Evolutionary conservation across 2,888 invertebrate genomes (phyloP), one percentile per base, ranked within the genome.

Genomic region (Clusia tigrina): DNA sequence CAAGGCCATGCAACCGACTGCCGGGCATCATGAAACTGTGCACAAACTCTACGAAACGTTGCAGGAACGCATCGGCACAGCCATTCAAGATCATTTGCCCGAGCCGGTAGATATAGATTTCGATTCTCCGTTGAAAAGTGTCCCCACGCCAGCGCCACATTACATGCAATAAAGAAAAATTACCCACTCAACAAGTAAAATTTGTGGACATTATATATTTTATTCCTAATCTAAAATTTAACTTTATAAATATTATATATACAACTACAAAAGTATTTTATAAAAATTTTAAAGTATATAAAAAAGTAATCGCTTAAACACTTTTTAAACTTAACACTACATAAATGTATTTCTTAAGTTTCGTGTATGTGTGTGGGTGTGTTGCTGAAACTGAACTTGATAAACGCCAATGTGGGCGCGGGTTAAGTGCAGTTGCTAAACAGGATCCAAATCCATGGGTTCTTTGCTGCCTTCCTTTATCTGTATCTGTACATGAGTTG

Each of bases 111-210:
- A 92, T 74, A 84, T 91, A 42, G 92, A 93, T 76, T 86, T 92
- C 65, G 91, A 93, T 77, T 93, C 95, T 0, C 93, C 94, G 0
- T 85, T 94, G 10, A 93, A 93, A 89, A 92, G 89, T 85, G 92
- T 94, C 3, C 92, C 93, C 15, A 91, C 92, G 12, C 93, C 93
- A 6, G 91, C 91, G 15, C 92, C 93, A 0, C 83, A 82, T 59
- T 89, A 90, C 81, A 74, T 48, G 48, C 48, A 48, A 15, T 48
- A 48, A 15, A 32, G 32, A 9, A 32, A 6, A 32, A 6, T n/a
- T n/a, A n/a, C n/a, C n/a, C n/a, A n/a, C n/a, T n/a, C n/a, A n/a
- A n/a, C n/a, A n/a, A n/a, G n/a, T 9, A 12, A 32, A 32, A 20
- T 10, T 48, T 3, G 5, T 20, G 18, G 2, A 48, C 5, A 9